Conservation (phyloP, 1,140 invertebrate genomes). For the Drosophila nebulosa region DNA sequence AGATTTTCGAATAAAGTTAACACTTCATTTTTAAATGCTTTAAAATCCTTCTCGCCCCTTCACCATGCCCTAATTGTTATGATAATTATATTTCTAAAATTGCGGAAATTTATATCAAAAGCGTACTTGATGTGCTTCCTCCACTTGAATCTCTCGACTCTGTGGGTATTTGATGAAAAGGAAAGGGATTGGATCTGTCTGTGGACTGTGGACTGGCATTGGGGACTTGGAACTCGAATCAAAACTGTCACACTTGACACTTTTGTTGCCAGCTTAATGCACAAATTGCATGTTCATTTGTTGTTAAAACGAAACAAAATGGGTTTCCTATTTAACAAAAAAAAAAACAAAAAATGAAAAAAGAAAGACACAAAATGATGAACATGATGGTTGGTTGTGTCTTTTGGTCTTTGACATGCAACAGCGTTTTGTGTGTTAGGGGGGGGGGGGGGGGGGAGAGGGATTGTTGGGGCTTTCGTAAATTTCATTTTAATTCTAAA, state of each 20-base stretch:
- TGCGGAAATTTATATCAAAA: constrained; percentile 49
- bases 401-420: constrained; percentile 41
- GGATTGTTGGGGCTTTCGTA: constrained; percentile 5
- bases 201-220: constrained; percentile 17
- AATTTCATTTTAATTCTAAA: constrained; percentile 59
- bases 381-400: constrained; percentile 12
- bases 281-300: constrained; percentile 68
- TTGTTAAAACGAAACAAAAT: constrained; percentile 59
- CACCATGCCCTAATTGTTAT: constrained; percentile 14
- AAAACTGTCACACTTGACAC: constrained; percentile 65
- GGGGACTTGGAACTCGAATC: constrained; percentile 12
- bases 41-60: neutral
- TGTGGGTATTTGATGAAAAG: neutral
- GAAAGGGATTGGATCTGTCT: constrained; percentile 40
- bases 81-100: constrained; percentile 25
- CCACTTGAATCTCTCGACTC: constrained; percentile 2
- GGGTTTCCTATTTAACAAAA: constrained; percentile 48
- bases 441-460: too few species aligned
- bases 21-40: neutral
- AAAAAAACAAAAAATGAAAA: constrained; percentile 6
- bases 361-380: constrained; percentile 14
- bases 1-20: neutral
- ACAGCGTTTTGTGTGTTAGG: constrained; percentile 49
- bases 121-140: constrained; percentile 17
- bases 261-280: constrained; percentile 62